Base-by-base conservation (phyloP, 2,888 invertebrate species). In the Eustalomyia histrio region DNA sequence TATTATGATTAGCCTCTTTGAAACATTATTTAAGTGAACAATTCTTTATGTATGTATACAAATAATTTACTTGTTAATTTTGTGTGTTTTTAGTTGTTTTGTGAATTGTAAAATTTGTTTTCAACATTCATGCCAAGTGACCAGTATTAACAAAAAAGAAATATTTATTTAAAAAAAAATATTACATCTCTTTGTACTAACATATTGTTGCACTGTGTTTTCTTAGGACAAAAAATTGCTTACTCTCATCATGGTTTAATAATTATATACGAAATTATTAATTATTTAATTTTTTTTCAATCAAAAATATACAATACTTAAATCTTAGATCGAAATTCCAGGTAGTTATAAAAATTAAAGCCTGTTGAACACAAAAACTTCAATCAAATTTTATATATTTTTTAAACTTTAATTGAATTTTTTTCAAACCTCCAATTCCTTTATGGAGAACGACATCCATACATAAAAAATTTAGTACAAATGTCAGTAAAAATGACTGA, bases 61-160 rank as follows among this genome's bases (percentile, higher is more conserved):
- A 76, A 73, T 72, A 64, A 73, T 76, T 76, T 64, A 73, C 67
- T 69, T 64, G 52, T 68, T 55, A 29, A 69, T 33, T 73, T 68
- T 43, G 4, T 43, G 24, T 16, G 61, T 43, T 61, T 24, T 3
- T 57, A 6, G 29, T 52, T 71, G 52, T 47, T 33, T 61, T 53
- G 9, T 61, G 7, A 7, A 21, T n/a, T 29, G 29, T 50, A 33
- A 53, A 35, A n/a, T 65, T 47, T 39, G 18, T 14, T 39, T 52
- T 52, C 10, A 17, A 39, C 12, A 71, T 71, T 24, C 35, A 63
- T 68, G 57, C 69, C 64, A 69, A 69, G 18, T 64, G 58, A 21
- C 14, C 14, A 29, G 67, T 61, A 47, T 16, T 29, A 58, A 24
- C 52, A 17, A 61, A 50, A 50, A 55, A 50, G 35, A 55, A 55